Evolutionary conservation across 2,888 invertebrate genomes (phyloP), one percentile per base, ranked within the genome.

Genomic region (Odontocolon sp.): DNA sequence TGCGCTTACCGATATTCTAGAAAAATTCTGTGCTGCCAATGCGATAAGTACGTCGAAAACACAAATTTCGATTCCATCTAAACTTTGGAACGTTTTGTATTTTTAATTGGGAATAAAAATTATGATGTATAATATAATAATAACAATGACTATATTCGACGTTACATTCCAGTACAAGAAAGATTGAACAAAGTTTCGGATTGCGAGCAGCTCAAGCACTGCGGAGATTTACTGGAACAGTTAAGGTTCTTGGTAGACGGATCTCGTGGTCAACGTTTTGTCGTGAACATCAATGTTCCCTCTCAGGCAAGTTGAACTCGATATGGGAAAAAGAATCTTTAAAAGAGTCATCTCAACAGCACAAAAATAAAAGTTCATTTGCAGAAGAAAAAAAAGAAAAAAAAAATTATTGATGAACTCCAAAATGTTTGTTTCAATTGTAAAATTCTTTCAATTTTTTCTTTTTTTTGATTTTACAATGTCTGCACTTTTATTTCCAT

Each of bases 261-360:
- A 66, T 83, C 87, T 16, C 84, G 86, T 16, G 87, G 86, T 0
- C 88, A 89, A 63, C 87, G 88, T 31, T 88, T 90, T 77, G 86
- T 88, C 21, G 88, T 90, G 14, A 90, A 90, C 78, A 90, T 90
- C 16, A 90, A 87, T 81, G 88, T 90, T 33, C 90, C 90, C n/a
- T n/a, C n/a, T n/a, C n/a, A n/a, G 18, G 74, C 68, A 52, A 68
- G 54, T 73, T 6, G n/a, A n/a, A n/a, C n/a, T n/a, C n/a, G n/a
- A n/a, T n/a, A n/a, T n/a, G n/a, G n/a, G n/a, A n/a, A n/a, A n/a
- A n/a, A n/a, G n/a, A n/a, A n/a, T n/a, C n/a, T n/a, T n/a, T n/a
- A n/a, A n/a, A n/a, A n/a, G n/a, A n/a, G n/a, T n/a, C n/a, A n/a
- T n/a, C n/a, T n/a, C n/a, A n/a, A n/a, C n/a, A n/a, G n/a, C n/a